Evolutionary conservation across 2,888 invertebrate genomes (phyloP), one percentile per base, ranked within the genome.

Genomic region (Steinernema hermaphroditum): DNA sequence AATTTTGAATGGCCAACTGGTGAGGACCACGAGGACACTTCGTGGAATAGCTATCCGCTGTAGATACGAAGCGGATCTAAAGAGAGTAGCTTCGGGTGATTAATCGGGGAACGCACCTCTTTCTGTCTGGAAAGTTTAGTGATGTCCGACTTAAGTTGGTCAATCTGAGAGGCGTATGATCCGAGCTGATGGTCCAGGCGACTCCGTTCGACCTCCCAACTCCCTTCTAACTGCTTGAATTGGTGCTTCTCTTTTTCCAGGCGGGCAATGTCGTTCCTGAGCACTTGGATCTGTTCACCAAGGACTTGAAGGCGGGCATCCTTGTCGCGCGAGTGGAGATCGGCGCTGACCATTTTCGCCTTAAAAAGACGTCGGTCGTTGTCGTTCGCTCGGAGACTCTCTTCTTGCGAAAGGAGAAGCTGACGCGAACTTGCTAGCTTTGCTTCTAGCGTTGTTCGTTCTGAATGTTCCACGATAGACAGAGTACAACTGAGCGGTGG

Each of bases 311-410:
- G 24, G 24, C 73, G 41, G 0, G 73, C 70, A n/a, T 73, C 73
- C 46, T 73, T 73, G 68, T 73, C 73, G 14, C 70, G 32, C 9
- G 44, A 27, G n/a, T 73, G 73, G 37, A 73, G 46, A 19, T 73
- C 73, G n/a, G 70, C 49, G 24, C 70, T 50, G 24, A 69, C 70
- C 57, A 70, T 73, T 44, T 73, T 73, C 1, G 73, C 73, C 54
- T 69, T 69, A 68, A 73, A 70, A 14, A 37, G 27, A n/a, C 49
- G 46, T 22, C 54, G 49, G 22, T 73, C 69, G 19, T 70, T 68
- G 16, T 73, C 73, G 24, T 69, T 49, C 4, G 73, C 73, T 1
- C 70, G 73, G 32, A 73, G 69, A 27, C 22, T 43, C 49, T 72
- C 69, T 32, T 72, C 72, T 16, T 68, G 72, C 9, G 68, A 32